Conservation (phyloP, 1,140 invertebrate species). For the Drosophila nikananu region DNA sequence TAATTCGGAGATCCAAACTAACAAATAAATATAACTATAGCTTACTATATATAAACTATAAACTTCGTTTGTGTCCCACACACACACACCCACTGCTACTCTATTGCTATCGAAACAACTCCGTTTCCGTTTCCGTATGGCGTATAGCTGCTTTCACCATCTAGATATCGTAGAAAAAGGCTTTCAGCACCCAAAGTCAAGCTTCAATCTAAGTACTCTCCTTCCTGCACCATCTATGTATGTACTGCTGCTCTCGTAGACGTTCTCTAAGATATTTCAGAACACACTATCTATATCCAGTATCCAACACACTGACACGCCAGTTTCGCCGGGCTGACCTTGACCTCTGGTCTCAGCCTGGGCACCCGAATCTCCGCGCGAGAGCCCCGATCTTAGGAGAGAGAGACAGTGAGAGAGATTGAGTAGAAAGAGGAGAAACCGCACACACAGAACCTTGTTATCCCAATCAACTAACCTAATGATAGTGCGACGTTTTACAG, state of each 20-base stretch:
- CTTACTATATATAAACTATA: neutral
- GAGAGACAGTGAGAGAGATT: conserved; percentile 27
- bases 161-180: conserved; percentile 43
- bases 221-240: conserved; percentile 35
- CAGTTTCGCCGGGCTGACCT: conserved; percentile 15
- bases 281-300: conserved; percentile 29
- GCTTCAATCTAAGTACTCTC: conserved; percentile 32
- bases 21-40: neutral
- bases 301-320: conserved; percentile 27
- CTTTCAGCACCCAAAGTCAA: conserved; percentile 49
- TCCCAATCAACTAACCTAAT: conserved; percentile 86
- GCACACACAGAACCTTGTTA: conserved; percentile 85
- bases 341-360: neutral
- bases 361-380: conserved; percentile 20
- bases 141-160: conserved; percentile 38
- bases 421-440: conserved; percentile 65
- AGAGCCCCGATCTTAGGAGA: conserved; percentile 9
- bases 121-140: neutral
- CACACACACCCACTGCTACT: conserved; percentile 16
- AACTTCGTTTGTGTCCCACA: conserved; percentile 32
- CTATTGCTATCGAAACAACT: conserved; percentile 14
- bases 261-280: conserved; percentile 36
- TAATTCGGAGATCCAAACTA: neutral
- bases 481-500: conserved; percentile 91
- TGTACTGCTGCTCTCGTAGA: conserved; percentile 23